These are phyloP conservation scores for Actinemys pallida DNA, from an alignment of 2,113 vertebrate genomes.

Conservation along the genomic window DNA sequence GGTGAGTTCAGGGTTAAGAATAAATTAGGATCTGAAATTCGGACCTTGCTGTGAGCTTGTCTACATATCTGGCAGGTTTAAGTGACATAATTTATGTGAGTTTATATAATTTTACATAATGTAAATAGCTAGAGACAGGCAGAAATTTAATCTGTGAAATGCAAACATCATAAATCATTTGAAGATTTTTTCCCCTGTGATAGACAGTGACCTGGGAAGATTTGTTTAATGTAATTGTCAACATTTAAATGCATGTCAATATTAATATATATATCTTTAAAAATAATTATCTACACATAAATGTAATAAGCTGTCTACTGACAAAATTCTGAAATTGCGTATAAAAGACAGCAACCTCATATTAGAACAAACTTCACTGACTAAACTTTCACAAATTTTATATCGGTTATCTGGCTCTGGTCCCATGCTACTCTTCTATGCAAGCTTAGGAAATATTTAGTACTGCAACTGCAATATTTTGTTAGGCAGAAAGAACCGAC, in stretches of 20 bases:
- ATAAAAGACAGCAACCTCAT: conserved; percentile 20
- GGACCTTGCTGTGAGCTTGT: not conserved
- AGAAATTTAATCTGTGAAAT: conserved; percentile 62
- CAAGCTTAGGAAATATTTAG: not conserved
- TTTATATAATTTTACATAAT: conserved; percentile 36
- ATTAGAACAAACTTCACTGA: conserved; percentile 4
- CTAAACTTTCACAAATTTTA: conserved; percentile 52
- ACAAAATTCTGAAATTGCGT: conserved; percentile 37
- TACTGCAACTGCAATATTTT: not conserved
- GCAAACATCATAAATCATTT: conserved; percentile 63
- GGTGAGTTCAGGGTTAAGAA: not conserved
- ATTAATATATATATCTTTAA: conserved; percentile 48
- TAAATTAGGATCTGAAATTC: not conserved
- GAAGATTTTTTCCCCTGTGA: not conserved
- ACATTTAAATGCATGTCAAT: conserved; percentile 46
- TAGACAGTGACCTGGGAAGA: conserved; percentile 25
- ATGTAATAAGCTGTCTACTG: conserved; percentile 63
- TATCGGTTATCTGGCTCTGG: conserved; percentile 26
- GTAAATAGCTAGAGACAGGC: conserved; percentile 27
- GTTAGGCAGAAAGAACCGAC: not conserved
- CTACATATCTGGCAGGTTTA: not conserved
- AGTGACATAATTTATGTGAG: conserved; percentile 37
- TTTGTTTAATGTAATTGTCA: conserved; percentile 34
- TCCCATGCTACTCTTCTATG: conserved; percentile 1
- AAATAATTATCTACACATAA: conserved; percentile 63